A percentile compares a stretch with the other conserved stretches of the same genome.
Evolutionary conservation across 2,888 invertebrate genomes (phyloP).

Genomic region (Anoplius nigerrimus): DNA sequence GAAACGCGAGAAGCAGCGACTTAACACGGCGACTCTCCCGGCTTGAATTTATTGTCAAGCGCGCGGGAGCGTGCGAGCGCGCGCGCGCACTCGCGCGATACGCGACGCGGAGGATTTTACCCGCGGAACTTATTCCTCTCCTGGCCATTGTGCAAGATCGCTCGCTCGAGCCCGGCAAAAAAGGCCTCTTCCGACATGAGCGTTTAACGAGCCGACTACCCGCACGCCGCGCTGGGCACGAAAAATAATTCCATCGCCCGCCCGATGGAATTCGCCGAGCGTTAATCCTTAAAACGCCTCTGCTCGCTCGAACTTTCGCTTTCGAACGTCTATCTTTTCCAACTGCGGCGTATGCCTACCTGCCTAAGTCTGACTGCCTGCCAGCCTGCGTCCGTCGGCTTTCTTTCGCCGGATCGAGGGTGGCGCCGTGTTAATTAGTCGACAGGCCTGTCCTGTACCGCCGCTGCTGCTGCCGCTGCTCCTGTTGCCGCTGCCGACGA

Average conservation of each 20-base stretch:
- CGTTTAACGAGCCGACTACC: too few relatives aligned
- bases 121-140: slow-evolving; percentile 5
- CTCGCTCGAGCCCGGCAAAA: not conserved
- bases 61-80: too few relatives aligned
- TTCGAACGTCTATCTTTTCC: not conserved
- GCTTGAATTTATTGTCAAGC: slow-evolving; percentile 11
- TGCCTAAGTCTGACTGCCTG: too few relatives aligned
- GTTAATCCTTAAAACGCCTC: not conserved
- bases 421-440: slow-evolving; percentile 3
- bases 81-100: too few relatives aligned
- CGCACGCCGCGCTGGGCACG: too few relatives aligned
- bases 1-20: slow-evolving; percentile 16
- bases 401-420: not conserved
- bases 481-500: too few relatives aligned
- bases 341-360: too few relatives aligned
- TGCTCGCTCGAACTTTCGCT: not conserved
- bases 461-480: not conserved
- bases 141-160: not conserved
- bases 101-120: not conserved
- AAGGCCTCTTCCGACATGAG: too few relatives aligned
- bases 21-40: slow-evolving; percentile 2
- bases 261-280: too few relatives aligned
- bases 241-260: too few relatives aligned
- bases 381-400: not conserved
- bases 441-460: slow-evolving; percentile 2